Conservation (phyloP, 2,113 vertebrate species). For the Brienomyrus longianalis region DNA sequence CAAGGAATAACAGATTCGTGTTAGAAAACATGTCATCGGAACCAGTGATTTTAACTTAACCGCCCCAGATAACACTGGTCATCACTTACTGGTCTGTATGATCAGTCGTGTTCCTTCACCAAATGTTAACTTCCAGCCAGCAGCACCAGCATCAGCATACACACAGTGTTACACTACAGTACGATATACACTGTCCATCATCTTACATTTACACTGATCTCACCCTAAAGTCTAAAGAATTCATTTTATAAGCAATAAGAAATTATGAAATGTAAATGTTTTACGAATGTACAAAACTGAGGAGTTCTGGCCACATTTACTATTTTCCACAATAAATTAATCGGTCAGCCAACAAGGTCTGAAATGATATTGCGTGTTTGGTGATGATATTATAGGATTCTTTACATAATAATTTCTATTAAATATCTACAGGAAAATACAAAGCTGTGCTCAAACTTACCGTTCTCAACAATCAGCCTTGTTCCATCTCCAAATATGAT, state of each 20-base stretch:
- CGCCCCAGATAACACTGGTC: neutral
- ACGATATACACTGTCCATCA: neutral
- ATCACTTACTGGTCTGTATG: slow-evolving; percentile 7
- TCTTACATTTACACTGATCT: neutral
- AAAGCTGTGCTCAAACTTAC: neutral
- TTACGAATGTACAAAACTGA: neutral
- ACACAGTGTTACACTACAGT: slow-evolving; percentile 13
- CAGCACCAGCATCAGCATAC: neutral
- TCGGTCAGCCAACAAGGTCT: neutral
- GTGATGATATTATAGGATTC: neutral
- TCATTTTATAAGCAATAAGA: neutral
- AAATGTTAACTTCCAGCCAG: neutral
- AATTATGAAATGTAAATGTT: neutral
- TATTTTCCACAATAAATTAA: neutral
- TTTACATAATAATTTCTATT: neutral
- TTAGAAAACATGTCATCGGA: neutral
- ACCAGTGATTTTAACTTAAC: neutral
- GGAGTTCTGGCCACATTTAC: neutral
- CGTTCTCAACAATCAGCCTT: neutral
- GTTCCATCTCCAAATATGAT: slow-evolving; percentile 10
- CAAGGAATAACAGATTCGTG: neutral
- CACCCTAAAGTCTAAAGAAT: neutral
- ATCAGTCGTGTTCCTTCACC: neutral
- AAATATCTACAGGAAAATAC: neutral
- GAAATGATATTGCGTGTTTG: neutral